Percentiles rank a stretch among this genome's conserved stretches.
These are phyloP conservation scores for Trichechus manatus DNA, from an alignment of 2,113 vertebrate genomes.

Conservation along the genomic window DNA sequence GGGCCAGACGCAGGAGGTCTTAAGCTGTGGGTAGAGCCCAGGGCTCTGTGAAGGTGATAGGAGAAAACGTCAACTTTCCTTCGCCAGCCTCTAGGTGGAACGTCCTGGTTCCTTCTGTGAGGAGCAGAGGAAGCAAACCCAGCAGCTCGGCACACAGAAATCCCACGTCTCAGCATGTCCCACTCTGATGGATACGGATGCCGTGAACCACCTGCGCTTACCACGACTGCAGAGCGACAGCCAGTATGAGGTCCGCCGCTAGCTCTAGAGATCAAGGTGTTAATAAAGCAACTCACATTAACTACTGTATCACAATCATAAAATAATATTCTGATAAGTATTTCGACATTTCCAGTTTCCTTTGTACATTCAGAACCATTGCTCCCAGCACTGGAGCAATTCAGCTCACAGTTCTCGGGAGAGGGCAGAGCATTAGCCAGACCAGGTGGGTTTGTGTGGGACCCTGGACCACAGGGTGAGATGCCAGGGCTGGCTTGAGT, in stretches of 20 bases:
- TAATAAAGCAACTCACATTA: neutral
- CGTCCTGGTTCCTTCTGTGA: accelerated
- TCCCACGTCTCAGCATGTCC: neutral
- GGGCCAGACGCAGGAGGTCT: neutral
- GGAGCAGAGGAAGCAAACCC: neutral
- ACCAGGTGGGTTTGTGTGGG: neutral
- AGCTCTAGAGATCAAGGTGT: no score
- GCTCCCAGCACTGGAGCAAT: neutral
- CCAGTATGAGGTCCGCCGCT: accelerated
- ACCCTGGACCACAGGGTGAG: neutral
- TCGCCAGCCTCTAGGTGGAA: neutral
- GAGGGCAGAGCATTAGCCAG: no score
- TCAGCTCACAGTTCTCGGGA: neutral
- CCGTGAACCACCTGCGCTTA: neutral
- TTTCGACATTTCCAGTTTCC: neutral
- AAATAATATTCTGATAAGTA: neutral
- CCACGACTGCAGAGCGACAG: neutral
- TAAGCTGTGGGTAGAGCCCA: neutral
- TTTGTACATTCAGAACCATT: neutral
- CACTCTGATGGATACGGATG: neutral
- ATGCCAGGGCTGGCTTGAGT: neutral
- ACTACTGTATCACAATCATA: neutral
- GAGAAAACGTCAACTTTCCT: accelerated
- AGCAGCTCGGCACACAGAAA: neutral
- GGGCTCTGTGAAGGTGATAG: neutral